These are phyloP conservation scores for Xenopus petersii DNA, from an alignment of 2,797 vertebrate species.

Conservation along the genomic window DNA sequence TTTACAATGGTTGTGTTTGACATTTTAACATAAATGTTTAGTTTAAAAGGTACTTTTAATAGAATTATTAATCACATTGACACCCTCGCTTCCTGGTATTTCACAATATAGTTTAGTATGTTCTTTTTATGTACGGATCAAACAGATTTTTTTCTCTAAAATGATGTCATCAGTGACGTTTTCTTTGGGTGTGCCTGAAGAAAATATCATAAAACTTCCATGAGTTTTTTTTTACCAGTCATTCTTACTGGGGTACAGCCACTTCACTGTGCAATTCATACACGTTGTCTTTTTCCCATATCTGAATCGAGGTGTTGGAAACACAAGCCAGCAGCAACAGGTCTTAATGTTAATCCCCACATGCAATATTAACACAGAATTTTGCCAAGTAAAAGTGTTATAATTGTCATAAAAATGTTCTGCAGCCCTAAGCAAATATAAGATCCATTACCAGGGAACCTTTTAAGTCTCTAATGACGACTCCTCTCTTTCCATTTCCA, in stretches of 20 bases:
- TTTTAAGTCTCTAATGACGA: constrained; percentile 52
- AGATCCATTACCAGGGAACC: constrained; percentile 51
- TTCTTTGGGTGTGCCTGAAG: constrained; percentile 43
- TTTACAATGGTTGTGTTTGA: not conserved
- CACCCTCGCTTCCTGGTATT: not conserved
- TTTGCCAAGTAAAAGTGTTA: constrained; percentile 55
- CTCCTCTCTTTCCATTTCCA: constrained; percentile 38
- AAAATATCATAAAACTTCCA: constrained; percentile 47
- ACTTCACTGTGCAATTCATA: constrained; percentile 48
- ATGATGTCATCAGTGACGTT: constrained; percentile 35
- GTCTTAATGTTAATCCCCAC: constrained; percentile 59
- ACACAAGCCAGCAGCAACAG: constrained; percentile 59
- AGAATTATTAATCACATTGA: not conserved
- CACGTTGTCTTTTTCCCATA: constrained; percentile 55
- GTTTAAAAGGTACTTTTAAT: not conserved
- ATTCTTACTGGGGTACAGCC: constrained; percentile 50
- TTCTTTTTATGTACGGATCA: constrained; percentile 48
- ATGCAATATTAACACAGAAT: constrained; percentile 58
- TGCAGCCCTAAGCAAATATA: constrained; percentile 48
- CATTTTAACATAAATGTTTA: not conserved
- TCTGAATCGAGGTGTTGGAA: constrained; percentile 57
- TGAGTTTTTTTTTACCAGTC: constrained; percentile 48
- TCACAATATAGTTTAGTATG: not conserved
- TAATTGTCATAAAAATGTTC: constrained; percentile 54
- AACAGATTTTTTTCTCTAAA: constrained; percentile 30